Evolutionary conservation across 2,888 invertebrate genomes (phyloP), one percentile per base, ranked within the genome.

Genomic region (Philhelius pedissequus): DNA sequence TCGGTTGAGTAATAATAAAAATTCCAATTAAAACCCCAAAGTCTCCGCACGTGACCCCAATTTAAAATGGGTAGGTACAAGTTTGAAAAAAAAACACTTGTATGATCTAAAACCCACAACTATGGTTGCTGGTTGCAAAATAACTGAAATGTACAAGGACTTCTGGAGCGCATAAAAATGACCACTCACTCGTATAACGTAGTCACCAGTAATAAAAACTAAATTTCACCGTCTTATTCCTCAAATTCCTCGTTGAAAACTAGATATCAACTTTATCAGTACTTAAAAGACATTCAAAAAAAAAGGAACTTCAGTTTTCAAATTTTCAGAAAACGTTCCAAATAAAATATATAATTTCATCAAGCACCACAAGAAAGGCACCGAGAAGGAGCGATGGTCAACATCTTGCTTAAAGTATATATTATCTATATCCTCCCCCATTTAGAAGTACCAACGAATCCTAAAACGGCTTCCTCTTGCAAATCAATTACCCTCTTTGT

Each of bases 401-500:
- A 35, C 56, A 35, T 56, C 56, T 56, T 56, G 32, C 32, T 56
- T 11, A 35, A 35, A 18, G 32, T 13, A 35, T 20, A 35, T 3
- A 6, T 7, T 25, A 13, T 3, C 13, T 9, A 45, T 20, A 20
- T 7, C 48, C 7, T 7, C 0, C 20, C 11, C 6, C 45, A 11
- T 11, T 15, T 27, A 4, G n/a, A 30, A 52, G 48, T 35, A 8
- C 6, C 54, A n/a, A n/a, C n/a, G n/a, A n/a, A n/a, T n/a, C n/a
- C 4, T 32, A 11, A 18, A 62, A 62, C 32, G 22, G 15, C 64
- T 48, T 48, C 64, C 20, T 20, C 32, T 43, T 45, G 35, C 43
- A 45, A 82, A 82, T 82, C 81, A 82, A 82, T 82, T 82, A 77
- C 69, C 71, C 77, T 52, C 52, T 82, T 77, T 69, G 76, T 35